Evolutionary conservation across 2,113 vertebrate species (phyloP).

Genomic region (Hoplias malabaricus): DNA sequence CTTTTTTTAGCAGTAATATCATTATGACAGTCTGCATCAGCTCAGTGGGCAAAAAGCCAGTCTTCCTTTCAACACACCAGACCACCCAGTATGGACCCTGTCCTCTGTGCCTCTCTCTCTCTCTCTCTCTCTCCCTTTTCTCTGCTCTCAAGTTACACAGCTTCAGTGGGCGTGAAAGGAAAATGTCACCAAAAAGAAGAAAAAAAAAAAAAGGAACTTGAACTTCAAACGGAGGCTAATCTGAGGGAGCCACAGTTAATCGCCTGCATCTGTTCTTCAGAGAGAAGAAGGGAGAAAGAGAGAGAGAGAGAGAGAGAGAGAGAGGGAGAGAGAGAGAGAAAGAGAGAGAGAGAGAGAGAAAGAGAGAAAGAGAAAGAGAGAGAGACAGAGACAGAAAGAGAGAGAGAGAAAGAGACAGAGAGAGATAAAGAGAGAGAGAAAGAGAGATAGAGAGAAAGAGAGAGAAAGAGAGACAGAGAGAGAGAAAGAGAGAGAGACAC

Average conservation of each 20-base stretch:
- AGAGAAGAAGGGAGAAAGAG: not conserved
- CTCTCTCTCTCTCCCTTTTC: not conserved
- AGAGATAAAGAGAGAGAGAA: not conserved
- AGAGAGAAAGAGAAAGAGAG: not conserved
- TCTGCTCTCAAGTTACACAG: conserved; percentile 64
- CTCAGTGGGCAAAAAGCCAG: conserved; percentile 57
- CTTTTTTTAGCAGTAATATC: not conserved
- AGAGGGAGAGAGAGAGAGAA: not conserved
- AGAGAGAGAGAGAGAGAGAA: not conserved
- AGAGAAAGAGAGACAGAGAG: not conserved
- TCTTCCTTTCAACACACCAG: conserved; percentile 56
- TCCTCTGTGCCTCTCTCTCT: not conserved
- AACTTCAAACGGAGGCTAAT: conserved; percentile 71
- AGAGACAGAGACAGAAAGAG: not conserved
- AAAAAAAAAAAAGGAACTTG: conserved; percentile 61
- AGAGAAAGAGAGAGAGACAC: not conserved
- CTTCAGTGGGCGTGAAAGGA: conserved; percentile 55
- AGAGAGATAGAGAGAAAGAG: not conserved
- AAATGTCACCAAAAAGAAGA: conserved; percentile 62
- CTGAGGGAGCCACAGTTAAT: conserved; percentile 67
- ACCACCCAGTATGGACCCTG: conserved; percentile 70
- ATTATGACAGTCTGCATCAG: conserved; percentile 51
- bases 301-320: not conserved
- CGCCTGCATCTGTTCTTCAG: conserved; percentile 66
- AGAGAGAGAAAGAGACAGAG: conserved; percentile 9